Percentiles rank a stretch among this genome's conserved stretches.
phyloP scores from a whole-genome alignment of 1,140 invertebrate genomes.

The Micrasema minimum region DNA sequence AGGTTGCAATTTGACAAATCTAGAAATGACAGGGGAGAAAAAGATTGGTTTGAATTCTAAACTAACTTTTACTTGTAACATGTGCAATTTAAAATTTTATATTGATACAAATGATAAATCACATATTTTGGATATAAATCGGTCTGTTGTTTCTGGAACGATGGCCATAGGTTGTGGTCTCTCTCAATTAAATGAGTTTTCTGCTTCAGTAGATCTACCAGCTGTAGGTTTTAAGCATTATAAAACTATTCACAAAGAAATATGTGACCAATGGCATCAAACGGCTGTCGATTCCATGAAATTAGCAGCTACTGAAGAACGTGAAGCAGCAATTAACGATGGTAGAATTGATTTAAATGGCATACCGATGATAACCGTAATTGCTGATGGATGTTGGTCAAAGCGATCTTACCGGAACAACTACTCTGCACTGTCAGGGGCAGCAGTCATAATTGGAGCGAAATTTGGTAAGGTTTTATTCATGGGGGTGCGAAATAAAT shows the following conservation, averaged over 20 bases:
- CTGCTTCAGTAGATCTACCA: slow-evolving; percentile 1
- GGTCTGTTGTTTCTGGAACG: background rate
- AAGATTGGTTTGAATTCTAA: background rate
- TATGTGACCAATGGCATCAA: background rate
- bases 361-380: background rate
- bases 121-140: background rate
- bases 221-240: background rate
- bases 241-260: background rate
- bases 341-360: background rate
- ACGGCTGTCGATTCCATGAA: background rate
- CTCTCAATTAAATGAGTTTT: background rate
- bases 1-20: background rate
- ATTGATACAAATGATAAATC: slow-evolving; percentile 3
- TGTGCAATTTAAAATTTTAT: background rate
- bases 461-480: background rate
- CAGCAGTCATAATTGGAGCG: background rate
- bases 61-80: background rate
- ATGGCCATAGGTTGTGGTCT: background rate
- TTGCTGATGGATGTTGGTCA: slow-evolving; percentile 1
- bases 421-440: background rate
- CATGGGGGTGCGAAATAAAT: background rate
- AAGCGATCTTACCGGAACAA: background rate
- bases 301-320: background rate
- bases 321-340: slow-evolving; percentile 1
- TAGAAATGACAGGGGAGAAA: background rate